Base-by-base conservation (phyloP, 2,113 vertebrate species). In the Willisornis vidua region DNA sequence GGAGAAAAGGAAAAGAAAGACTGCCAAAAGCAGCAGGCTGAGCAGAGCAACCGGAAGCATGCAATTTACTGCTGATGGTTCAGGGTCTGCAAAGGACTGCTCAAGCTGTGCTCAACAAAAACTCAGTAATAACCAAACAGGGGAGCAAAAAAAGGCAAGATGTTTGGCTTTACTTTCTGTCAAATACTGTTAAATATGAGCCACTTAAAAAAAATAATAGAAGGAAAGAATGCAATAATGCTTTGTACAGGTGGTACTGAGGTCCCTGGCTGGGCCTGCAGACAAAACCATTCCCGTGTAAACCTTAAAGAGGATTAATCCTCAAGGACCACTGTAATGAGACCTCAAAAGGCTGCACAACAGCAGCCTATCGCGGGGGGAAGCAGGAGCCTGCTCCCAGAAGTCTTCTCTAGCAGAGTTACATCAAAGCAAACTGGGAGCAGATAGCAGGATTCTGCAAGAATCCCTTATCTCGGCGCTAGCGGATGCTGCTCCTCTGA, bases 301-400 rank as follows among this genome's bases (percentile, higher is more conserved):
- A 99, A 98, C 98, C 98, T 98, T 98, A 99, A 99, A 99, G 98
- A 98, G 98, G 98, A 99, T 99, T 99, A 99, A 98, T 99, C 98
- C 98, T 98, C 97, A 95, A 98, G 98, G 98, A 99, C 97, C 95
- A 94, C 97, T 98, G 98, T 98, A 99, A 99, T 98, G 98, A 99
- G 98, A 98, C 98, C 98, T 98, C 98, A 98, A 98, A 98, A 98
- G 98, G 97, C 97, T 96, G 97, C 98, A 98, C 98, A 98, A 97
- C 98, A 98, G 98, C 98, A 98, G 97, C 97, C 92, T 89, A 97
- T 98, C 97, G 81, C 59, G 61, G 98, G 98, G 97, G 97, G 95
- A 98, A 98, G 97, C 98, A 94, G 95, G 92, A 97, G 94, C 97
- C 92, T 97, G 96, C 97, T 98, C 98, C 98, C 99, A 98, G 94